A percentile compares a stretch with the other conserved stretches of the same genome.
Conservation (phyloP, 2,113 vertebrate species). For the Eublepharis macularius region DNA sequence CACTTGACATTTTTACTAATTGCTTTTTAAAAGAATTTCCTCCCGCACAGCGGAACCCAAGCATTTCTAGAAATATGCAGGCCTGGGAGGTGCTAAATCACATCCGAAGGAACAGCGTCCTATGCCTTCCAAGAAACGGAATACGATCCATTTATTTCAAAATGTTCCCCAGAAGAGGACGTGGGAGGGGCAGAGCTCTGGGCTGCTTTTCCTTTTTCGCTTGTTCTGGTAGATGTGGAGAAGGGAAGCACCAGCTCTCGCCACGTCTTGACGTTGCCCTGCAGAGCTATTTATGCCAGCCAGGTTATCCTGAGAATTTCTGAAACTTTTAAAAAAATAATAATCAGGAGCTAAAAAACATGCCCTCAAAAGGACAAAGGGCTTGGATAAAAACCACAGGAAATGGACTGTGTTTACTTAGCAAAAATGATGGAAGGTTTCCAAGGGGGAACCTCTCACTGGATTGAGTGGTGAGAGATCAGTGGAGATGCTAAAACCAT, state of each 20-base stretch:
- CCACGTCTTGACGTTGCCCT: not conserved
- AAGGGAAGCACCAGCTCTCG: not conserved
- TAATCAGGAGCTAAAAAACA: not conserved
- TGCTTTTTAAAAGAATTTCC: conserved; percentile 26
- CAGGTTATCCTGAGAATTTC: not conserved
- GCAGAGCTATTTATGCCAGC: not conserved
- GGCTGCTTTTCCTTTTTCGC: not conserved
- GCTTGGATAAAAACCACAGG: not conserved
- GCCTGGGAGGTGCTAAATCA: conserved; percentile 21
- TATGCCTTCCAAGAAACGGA: conserved; percentile 56
- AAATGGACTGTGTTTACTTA: too few relatives aligned
- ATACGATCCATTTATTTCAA: conserved; percentile 45
- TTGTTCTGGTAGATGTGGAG: conserved; percentile 25
- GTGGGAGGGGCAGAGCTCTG: conserved; percentile 20
- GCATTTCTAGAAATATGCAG: conserved; percentile 39
- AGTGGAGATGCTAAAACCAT: too few relatives aligned
- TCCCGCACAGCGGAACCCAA: conserved; percentile 23
- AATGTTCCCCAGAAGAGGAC: conserved; percentile 2
- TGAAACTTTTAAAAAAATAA: not conserved
- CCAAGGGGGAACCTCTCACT: not conserved
- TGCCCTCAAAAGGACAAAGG: not conserved
- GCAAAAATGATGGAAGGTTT: not conserved
- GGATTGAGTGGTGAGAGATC: not conserved
- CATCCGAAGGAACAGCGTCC: conserved; percentile 45
- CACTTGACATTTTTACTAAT: conserved; percentile 27